These are phyloP conservation scores for Platyura marginata DNA, from an alignment of 1,140 invertebrate species.

Conservation along the genomic window DNA sequence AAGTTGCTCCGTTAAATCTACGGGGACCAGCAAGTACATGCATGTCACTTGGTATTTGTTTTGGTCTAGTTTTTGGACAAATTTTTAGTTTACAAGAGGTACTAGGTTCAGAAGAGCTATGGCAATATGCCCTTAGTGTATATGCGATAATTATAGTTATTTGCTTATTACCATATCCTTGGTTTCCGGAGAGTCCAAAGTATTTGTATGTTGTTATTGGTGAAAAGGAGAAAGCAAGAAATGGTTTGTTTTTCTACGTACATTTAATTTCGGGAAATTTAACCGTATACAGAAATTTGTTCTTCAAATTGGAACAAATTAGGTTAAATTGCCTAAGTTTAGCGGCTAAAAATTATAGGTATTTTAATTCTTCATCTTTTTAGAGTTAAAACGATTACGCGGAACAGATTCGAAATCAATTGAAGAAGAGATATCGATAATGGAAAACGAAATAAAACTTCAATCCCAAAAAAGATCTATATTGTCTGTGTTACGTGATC, in stretches of 20 bases:
- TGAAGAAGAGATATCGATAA: slow-evolving; percentile 27
- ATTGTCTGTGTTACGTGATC: slow-evolving; percentile 29
- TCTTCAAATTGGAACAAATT: too few relatives aligned
- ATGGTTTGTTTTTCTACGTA: too few relatives aligned
- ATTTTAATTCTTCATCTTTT: too few relatives aligned
- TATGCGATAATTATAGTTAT: slow-evolving; percentile 37
- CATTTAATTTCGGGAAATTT: too few relatives aligned
- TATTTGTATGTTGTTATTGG: slow-evolving; percentile 52
- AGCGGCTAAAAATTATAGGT: too few relatives aligned
- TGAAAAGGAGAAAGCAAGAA: slow-evolving; percentile 32
- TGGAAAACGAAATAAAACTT: slow-evolving; percentile 17
- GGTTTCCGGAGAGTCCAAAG: slow-evolving; percentile 71
- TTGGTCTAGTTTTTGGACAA: slow-evolving; percentile 63
- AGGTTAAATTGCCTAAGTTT: too few relatives aligned
- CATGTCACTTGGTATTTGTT: slow-evolving; percentile 66
- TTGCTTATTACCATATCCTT: slow-evolving; percentile 33
- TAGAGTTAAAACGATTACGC: slow-evolving; percentile 20
- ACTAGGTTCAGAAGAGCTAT: slow-evolving; percentile 34
- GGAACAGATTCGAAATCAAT: slow-evolving; percentile 17
- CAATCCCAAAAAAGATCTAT: slow-evolving; percentile 29
- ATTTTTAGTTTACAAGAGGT: slow-evolving; percentile 15
- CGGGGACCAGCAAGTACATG: slow-evolving; percentile 65
- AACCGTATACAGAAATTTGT: too few relatives aligned
- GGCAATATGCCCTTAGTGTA: slow-evolving; percentile 50
- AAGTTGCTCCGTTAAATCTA: slow-evolving; percentile 54